Base-by-base conservation (phyloP, 2,888 invertebrate genomes). In the Elmis aenea region DNA sequence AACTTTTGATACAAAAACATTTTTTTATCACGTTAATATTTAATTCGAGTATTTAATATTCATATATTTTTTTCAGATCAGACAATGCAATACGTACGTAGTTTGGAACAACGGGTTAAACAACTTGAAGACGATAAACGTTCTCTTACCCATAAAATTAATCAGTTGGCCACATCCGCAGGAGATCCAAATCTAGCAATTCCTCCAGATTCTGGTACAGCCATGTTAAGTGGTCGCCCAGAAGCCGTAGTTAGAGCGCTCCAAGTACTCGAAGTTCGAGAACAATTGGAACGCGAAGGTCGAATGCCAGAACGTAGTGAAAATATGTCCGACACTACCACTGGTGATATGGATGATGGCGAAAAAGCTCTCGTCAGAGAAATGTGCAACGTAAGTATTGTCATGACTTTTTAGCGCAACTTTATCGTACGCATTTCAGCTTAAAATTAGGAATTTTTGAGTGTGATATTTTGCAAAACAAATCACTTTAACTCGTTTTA, bases 201-300 rank as follows among this genome's bases (percentile, higher is more conserved):
- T 26, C 63, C 63, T 2, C 48, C 56, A 16, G 64, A 65, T 50
- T 46, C 63, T 47, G 42, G 60, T 34, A 48, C 54, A 33, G 59
- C 66, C 45, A 64, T 71, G n/a, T 61, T 79, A 8, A 77, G 75
- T 35, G 80, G 83, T 16, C 73, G 90, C 25, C 93, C 93, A 2
- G 93, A 94, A 68, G 92, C 93, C 0, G 92, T 94, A 2, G 89
- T 93, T 6, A 80, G 92, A 52, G 94, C 95, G 13, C 76, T 94
- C 51, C 92, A 91, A 67, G 91, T 94, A 48, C 73, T 94, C 46
- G 90, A 94, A 70, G 87, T 92, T 26, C 77, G 93, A 58, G 90
- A 94, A 66, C 83, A 86, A 57, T 73, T 92, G 46, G 88, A 90
- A 66, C 75, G 85, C 49, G 82, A 83, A 64, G 75, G 79, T 11